Percentiles rank a stretch among this genome's conserved stretches.
Conservation (phyloP, 2,113 vertebrate genomes). For the Rhinolophus ferrumequinum region DNA sequence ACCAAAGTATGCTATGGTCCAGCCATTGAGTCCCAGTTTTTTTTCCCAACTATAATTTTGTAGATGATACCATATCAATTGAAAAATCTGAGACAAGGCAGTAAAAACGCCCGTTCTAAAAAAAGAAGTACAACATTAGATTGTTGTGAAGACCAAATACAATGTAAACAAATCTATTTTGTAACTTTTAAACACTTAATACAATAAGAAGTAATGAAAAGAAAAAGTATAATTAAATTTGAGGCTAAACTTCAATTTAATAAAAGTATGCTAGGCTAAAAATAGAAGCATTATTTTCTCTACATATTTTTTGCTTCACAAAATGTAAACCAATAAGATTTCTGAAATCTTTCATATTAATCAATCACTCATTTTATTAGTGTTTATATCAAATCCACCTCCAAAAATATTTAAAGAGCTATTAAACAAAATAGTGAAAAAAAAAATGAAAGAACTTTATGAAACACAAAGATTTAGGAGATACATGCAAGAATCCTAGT, state of each 20-base stretch:
- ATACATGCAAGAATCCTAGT: neutral
- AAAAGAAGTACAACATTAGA: neutral
- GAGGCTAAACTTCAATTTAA: neutral
- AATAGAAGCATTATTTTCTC: neutral
- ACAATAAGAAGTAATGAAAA: neutral
- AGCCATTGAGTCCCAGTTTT: neutral
- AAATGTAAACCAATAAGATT: neutral
- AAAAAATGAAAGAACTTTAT: neutral
- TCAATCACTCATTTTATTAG: neutral
- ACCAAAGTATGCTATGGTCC: slow-evolving; percentile 86
- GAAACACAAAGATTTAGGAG: neutral
- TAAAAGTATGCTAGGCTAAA: neutral
- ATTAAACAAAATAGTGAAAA: neutral
- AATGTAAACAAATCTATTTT: neutral
- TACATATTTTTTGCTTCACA: neutral
- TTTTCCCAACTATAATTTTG: neutral
- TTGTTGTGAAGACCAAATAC: neutral
- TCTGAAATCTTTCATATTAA: neutral
- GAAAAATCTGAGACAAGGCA: neutral
- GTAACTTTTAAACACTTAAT: neutral
- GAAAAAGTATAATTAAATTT: neutral
- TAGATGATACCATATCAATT: neutral
- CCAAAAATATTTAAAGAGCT: neutral
- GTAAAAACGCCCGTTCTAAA: neutral
- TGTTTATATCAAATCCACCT: neutral